Conservation (phyloP, 2,113 vertebrate species). For the Boulengeromyrus knoepffleri region DNA sequence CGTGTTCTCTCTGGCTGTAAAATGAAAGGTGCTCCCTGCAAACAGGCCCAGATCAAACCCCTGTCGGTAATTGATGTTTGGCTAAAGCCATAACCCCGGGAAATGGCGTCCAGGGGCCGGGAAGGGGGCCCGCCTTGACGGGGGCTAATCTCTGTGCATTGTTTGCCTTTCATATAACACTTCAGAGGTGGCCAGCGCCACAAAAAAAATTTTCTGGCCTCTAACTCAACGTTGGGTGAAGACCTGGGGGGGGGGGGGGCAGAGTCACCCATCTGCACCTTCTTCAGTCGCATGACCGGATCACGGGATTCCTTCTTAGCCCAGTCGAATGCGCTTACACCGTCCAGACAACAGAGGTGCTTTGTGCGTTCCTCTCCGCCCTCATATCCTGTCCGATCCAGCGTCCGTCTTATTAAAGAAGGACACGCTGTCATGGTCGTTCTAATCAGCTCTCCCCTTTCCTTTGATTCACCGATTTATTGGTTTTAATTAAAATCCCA, state of each 20-base stretch:
- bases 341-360: conserved; percentile 13
- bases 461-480: conserved; percentile 34
- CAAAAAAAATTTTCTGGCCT: not conserved
- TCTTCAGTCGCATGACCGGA: conserved; percentile 18
- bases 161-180: conserved; percentile 69
- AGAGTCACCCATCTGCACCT: not conserved
- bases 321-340: not conserved
- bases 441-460: conserved; percentile 19
- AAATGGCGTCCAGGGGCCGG: conserved; percentile 72
- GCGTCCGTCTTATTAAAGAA: conserved; percentile 34
- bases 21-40: conserved; percentile 54
- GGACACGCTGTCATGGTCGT: conserved; percentile 27
- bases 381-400: conserved; percentile 27
- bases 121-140: conserved; percentile 65
- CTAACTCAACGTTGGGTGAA: not conserved
- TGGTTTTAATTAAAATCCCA: conserved; percentile 23
- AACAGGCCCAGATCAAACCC: conserved; percentile 58
- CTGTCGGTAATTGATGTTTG: conserved; percentile 74
- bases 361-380: conserved; percentile 23
- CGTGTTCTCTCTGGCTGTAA: conserved; percentile 30
- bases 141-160: conserved; percentile 64
- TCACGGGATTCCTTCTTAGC: conserved; percentile 25
- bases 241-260: not conserved
- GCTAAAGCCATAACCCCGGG: conserved; percentile 69
- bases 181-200: conserved; percentile 50